A percentile compares a stretch with the other conserved stretches of the same genome.
Conservation (phyloP, 2,113 vertebrate species). For the Rattus norvegicus region DNA sequence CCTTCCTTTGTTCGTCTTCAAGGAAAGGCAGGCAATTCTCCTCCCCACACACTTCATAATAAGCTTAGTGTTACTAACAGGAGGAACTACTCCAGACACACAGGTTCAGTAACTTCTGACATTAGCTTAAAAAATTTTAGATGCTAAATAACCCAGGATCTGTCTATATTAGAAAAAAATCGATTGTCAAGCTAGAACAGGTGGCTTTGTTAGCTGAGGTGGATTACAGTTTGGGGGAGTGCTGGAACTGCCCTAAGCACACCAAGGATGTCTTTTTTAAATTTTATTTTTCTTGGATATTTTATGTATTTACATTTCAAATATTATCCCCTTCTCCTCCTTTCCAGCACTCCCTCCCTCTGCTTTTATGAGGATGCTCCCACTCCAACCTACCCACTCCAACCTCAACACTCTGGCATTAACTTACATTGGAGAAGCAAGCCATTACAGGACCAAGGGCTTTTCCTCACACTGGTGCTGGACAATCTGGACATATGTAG, state of each 20-base stretch:
- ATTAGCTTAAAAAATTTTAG: neutral
- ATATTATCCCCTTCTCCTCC: too few relatives aligned
- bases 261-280: neutral
- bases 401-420: too few relatives aligned
- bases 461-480: too few relatives aligned
- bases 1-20: neutral
- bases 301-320: too few relatives aligned
- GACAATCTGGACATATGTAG: too few relatives aligned
- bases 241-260: neutral
- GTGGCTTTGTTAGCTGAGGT: neutral
- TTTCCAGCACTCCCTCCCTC: too few relatives aligned
- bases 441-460: too few relatives aligned
- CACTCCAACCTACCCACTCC: too few relatives aligned
- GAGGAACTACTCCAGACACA: neutral
- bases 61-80: neutral
- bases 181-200: neutral
- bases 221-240: neutral
- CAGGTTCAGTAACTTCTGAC: neutral
- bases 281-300: too few relatives aligned
- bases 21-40: neutral
- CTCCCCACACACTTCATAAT: neutral
- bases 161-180: neutral
- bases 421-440: too few relatives aligned
- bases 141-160: neutral
- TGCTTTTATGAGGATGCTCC: too few relatives aligned